A percentile compares a stretch with the other conserved stretches of the same genome.
These are phyloP conservation scores for Bos javanicus DNA, from an alignment of 2,113 vertebrate genomes.

Conservation along the genomic window DNA sequence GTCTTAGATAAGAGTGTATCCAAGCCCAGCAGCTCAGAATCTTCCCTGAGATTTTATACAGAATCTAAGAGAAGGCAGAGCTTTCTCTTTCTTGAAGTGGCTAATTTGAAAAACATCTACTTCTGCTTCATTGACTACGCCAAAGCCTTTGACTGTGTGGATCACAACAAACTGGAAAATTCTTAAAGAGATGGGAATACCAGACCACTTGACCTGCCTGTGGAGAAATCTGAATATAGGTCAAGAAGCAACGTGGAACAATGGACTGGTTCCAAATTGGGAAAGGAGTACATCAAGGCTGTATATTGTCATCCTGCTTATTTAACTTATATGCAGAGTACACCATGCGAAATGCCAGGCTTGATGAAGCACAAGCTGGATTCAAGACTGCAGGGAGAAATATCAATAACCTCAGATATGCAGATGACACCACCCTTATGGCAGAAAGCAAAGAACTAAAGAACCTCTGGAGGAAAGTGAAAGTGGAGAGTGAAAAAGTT, in stretches of 20 bases:
- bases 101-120: not conserved
- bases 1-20: not conserved
- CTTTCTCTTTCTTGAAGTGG: not conserved
- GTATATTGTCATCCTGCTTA: not conserved
- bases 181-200: no score
- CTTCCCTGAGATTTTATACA: not conserved
- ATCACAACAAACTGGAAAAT: not conserved
- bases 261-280: not conserved
- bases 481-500: not conserved
- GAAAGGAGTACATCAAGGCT: not conserved
- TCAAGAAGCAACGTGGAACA: no score
- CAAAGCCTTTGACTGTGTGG: not conserved
- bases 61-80: not conserved
- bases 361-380: not conserved
- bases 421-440: not conserved
- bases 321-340: not conserved
- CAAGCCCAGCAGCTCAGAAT: not conserved
- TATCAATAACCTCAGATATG: not conserved
- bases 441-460: not conserved
- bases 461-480: not conserved
- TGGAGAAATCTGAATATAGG: no score
- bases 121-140: not conserved
- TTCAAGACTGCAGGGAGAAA: not conserved
- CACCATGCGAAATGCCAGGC: rapidly evolving
- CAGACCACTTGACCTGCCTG: no score